These are phyloP conservation scores for Epistrophe grossulariae DNA, from an alignment of 2,888 invertebrate species.

Conservation along the genomic window DNA sequence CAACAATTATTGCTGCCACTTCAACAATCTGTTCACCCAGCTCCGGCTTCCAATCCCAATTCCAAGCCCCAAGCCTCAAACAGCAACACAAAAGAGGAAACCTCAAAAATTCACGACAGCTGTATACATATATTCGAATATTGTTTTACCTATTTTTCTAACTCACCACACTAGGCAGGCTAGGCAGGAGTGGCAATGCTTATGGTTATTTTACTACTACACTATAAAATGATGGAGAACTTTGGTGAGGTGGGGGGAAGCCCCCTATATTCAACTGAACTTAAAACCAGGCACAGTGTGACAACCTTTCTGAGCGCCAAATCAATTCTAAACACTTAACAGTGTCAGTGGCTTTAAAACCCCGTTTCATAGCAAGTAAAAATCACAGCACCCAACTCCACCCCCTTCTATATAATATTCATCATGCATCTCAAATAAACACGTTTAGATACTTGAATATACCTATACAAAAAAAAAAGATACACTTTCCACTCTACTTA, in stretches of 20 bases:
- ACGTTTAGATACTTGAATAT: constrained; percentile 37
- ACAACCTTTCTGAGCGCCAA: constrained; percentile 61
- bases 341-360: constrained; percentile 36
- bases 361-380: constrained; percentile 3
- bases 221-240: background rate
- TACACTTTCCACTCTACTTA: constrained; percentile 26
- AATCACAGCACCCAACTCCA: background rate
- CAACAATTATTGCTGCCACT: constrained; percentile 19
- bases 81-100: constrained; percentile 47
- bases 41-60: constrained; percentile 13
- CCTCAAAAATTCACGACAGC: constrained; percentile 60
- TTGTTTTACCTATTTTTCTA: constrained; percentile 49
- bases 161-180: constrained; percentile 63
- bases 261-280: background rate
- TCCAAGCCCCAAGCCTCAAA: background rate
- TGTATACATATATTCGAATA: constrained; percentile 36
- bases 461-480: background rate
- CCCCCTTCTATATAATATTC: background rate
- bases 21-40: constrained; percentile 10
- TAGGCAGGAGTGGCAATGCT: constrained; percentile 24
- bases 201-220: background rate
- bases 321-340: constrained; percentile 57
- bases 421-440: constrained; percentile 44
- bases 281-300: constrained; percentile 28
- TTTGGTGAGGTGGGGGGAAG: background rate